These are phyloP conservation scores for Loxodonta africana DNA, from an alignment of 2,113 vertebrate genomes.

Conservation along the genomic window DNA sequence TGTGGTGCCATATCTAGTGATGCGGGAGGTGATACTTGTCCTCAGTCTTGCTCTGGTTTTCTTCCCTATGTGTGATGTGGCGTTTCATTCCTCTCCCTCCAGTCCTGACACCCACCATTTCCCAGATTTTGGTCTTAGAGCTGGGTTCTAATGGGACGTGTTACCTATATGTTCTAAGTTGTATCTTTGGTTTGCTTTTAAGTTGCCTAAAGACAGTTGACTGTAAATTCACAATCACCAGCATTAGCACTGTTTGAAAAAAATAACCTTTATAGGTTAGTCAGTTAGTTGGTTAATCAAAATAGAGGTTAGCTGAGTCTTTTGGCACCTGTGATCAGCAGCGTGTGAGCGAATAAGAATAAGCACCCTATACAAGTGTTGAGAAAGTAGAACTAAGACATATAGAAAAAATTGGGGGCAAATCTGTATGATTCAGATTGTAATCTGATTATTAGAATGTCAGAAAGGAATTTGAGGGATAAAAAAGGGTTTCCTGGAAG, in stretches of 20 bases:
- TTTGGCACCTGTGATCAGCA: background rate
- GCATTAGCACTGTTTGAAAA: background rate
- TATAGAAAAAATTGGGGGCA: background rate
- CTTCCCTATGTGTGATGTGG: background rate
- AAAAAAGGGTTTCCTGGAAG: background rate
- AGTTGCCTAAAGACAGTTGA: background rate
- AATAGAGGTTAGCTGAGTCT: background rate
- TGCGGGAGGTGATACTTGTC: background rate
- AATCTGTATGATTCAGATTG: background rate
- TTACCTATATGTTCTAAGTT: background rate
- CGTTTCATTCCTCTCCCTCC: background rate
- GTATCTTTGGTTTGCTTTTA: constrained; percentile 10
- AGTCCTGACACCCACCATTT: background rate
- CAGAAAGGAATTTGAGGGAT: background rate
- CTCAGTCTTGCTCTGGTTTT: background rate
- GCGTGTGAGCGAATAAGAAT: background rate
- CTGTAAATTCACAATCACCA: background rate
- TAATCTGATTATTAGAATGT: background rate
- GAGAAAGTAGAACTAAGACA: background rate
- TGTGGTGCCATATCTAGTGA: background rate
- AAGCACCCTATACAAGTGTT: accelerated
- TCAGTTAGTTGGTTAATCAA: background rate
- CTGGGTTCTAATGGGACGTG: background rate
- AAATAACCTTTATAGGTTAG: background rate
- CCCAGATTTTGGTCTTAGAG: background rate